Evolutionary conservation across 1,140 invertebrate genomes (phyloP), one percentile per base, ranked within the genome.

Genomic region (Drosophila kohkoa): DNA sequence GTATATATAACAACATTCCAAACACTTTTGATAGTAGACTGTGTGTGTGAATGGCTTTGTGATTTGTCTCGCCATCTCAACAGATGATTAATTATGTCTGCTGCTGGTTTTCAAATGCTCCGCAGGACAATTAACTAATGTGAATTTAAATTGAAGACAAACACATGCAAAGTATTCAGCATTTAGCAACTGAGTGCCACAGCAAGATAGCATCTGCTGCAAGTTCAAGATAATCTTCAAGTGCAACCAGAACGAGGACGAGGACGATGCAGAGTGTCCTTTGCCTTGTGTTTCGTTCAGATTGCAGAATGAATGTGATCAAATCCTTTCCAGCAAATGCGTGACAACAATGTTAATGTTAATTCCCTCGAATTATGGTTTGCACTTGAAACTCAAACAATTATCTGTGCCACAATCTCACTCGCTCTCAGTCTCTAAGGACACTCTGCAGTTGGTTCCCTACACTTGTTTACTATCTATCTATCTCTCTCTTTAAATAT

Each of bases 341-440:
- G n/a, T 43, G 41, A 43, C 46, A 49, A 49, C 15, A 16, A 49
- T 49, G 15, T 49, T 49, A 49, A 49, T 49, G 41, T 49, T 49
- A 20, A 49, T 49, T 3, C n/a, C 20, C 46, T 20, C 6, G 46
- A 8, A 49, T 25, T 20, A 49, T 49, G 20, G 5, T 20, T 20
- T 49, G 16, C 16, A 20, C 46, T 49, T 49, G 8, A 49, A 49
- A 49, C 20, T 5, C 46, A 7, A 5, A 25, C 20, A 49, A 20
- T 20, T 49, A 49, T 49, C 41, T 43, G 8, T 10, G 41, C 3
- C 41, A 13, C 41, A 43, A 43, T 43, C 41, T 8, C 8, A n/a
- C 3, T 43, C 10, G 7, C 35, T 7, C 35, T 38, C 35, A 3
- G 7, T 38, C 11, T 41, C 11, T 41, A 41, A 41, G 38, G 38